Evolutionary conservation across 2,888 invertebrate genomes (phyloP).

Genomic region (Acronicta alni): DNA sequence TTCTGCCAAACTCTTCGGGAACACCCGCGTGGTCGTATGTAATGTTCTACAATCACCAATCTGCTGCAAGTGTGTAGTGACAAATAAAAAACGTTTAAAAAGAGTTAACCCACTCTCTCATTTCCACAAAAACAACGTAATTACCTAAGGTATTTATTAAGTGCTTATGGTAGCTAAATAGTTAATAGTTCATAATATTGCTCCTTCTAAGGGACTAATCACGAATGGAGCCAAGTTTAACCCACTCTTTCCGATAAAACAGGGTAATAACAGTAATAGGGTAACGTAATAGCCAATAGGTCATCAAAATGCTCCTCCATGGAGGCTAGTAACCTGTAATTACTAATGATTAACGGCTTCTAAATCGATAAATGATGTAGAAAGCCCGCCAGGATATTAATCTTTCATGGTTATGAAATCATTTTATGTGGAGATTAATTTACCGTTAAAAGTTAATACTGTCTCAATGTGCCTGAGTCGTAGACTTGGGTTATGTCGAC

Average conservation of each 20-base stretch:
- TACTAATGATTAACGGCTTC: conserved; percentile 24
- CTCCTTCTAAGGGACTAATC: no score
- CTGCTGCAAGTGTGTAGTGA: no score
- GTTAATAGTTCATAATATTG: no score
- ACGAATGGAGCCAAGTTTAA: neutral
- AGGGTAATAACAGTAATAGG: neutral
- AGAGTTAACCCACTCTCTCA: no score
- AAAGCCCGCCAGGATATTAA: conserved; percentile 16
- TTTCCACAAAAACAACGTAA: no score
- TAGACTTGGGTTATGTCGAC: neutral
- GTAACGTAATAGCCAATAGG: conserved; percentile 2
- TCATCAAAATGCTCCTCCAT: conserved; percentile 13
- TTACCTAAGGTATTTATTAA: no score
- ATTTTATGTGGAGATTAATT: conserved; percentile 15
- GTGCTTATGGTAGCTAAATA: no score
- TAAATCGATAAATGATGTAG: conserved; percentile 32
- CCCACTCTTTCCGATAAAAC: neutral
- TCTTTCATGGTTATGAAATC: conserved; percentile 18
- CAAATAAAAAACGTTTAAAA: no score
- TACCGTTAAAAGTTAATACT: conserved; percentile 11
- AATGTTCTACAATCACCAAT: no score
- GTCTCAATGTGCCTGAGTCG: neutral
- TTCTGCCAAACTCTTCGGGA: no score
- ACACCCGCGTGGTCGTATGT: no score
- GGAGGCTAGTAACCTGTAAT: conserved; percentile 3